phyloP scores from a whole-genome alignment of 2,113 vertebrate genomes.

The Guaruba guarouba region DNA sequence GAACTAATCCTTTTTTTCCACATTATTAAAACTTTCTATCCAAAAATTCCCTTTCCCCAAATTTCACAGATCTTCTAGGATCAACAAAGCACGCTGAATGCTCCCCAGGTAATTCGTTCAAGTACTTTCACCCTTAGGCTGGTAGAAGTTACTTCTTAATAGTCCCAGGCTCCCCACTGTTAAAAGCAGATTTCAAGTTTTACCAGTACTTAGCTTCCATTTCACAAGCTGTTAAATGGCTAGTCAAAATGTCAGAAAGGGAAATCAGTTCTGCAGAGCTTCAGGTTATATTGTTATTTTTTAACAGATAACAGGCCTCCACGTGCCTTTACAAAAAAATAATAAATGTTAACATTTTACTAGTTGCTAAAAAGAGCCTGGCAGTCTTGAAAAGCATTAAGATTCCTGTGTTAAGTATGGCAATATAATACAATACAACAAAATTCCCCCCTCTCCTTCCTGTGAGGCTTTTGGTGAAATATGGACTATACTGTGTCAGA shows the following conservation, averaged over 20 bases:
- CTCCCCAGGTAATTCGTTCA: neutral
- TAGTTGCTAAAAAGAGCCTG: neutral
- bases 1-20: neutral
- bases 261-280: neutral
- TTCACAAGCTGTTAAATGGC: neutral
- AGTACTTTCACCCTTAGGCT: neutral
- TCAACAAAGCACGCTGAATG: neutral
- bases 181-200: neutral
- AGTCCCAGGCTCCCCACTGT: neutral
- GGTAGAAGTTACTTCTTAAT: neutral
- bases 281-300: neutral
- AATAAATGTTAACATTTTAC: neutral
- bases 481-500: neutral
- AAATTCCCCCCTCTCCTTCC: neutral
- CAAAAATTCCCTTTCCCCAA: neutral
- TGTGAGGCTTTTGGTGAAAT: neutral
- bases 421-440: neutral
- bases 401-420: neutral
- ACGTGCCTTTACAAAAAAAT: neutral
- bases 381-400: neutral
- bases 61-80: neutral
- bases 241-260: neutral
- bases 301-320: neutral
- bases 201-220: neutral
- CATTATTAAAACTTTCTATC: neutral